These are phyloP conservation scores for Atta colombica DNA, from an alignment of 1,140 invertebrate species.

Conservation along the genomic window DNA sequence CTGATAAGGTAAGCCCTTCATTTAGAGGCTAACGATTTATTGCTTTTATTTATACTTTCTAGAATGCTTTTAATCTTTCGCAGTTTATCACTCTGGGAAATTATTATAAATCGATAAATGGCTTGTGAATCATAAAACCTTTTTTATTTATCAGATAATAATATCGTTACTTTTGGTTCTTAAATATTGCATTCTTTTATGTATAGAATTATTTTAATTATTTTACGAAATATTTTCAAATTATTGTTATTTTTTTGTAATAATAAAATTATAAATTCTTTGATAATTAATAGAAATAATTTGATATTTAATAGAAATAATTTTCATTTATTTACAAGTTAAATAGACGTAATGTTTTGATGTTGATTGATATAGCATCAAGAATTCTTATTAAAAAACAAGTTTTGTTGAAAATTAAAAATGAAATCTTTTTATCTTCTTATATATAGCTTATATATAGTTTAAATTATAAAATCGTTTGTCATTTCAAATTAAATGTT, in stretches of 20 bases:
- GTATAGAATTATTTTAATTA: not conserved
- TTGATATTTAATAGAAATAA: not conserved
- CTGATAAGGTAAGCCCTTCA: slow-evolving; percentile 61
- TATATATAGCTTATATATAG: not conserved
- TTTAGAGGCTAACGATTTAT: not conserved
- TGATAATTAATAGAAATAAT: slow-evolving; percentile 9
- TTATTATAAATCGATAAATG: not conserved
- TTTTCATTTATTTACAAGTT: not conserved
- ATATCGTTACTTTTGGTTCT: not conserved
- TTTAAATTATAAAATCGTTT: not conserved
- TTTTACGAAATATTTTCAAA: not conserved
- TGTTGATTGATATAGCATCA: no score
- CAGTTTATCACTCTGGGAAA: not conserved
- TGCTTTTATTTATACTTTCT: not conserved
- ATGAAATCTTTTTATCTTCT: not conserved
- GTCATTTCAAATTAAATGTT: not conserved
- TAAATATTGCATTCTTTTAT: not conserved
- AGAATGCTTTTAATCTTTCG: not conserved
- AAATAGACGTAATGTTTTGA: not conserved
- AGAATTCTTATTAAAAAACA: not conserved
- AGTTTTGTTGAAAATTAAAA: not conserved
- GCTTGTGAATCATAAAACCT: not conserved
- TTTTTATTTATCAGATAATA: not conserved
- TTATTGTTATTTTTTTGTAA: not conserved
- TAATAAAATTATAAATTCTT: not conserved